phyloP scores from a whole-genome alignment of 2,797 vertebrate species.

The Hippoglossus hippoglossus region DNA sequence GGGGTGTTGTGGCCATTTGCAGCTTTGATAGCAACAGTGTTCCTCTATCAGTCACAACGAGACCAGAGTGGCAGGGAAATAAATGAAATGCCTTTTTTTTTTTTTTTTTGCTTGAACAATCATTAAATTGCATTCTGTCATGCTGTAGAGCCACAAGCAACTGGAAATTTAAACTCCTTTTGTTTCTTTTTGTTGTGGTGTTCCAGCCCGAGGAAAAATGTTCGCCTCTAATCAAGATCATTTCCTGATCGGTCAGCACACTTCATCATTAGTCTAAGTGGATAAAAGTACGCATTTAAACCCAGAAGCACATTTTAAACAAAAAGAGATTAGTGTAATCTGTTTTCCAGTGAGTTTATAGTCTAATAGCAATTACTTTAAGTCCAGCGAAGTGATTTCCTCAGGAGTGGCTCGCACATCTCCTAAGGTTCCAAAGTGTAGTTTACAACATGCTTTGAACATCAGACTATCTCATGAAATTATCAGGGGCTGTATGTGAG shows the following conservation, averaged over 20 bases:
- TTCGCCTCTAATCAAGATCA: conserved; percentile 28
- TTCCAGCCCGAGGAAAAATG: conserved; percentile 32
- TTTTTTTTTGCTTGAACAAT: not conserved
- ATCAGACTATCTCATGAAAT: no score
- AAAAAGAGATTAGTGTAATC: conserved; percentile 49
- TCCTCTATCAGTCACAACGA: conserved; percentile 11
- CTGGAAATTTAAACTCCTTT: conserved; percentile 17
- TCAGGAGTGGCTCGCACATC: conserved; percentile 5
- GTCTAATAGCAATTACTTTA: conserved; percentile 29
- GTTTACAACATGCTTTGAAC: no score
- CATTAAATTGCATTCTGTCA: conserved; percentile 22
- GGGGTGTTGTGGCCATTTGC: conserved; percentile 19
- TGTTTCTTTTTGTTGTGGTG: conserved; percentile 6
- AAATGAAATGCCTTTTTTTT: not conserved
- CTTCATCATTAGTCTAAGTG: conserved; percentile 45
- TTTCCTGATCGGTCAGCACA: conserved; percentile 48
- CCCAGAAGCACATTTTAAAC: conserved; percentile 42
- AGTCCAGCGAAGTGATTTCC: conserved; percentile 25
- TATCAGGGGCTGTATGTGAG: no score
- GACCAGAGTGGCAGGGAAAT: conserved; percentile 13
- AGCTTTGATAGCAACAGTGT: conserved; percentile 13
- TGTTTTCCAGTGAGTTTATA: conserved; percentile 39
- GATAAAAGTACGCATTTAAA: conserved; percentile 37
- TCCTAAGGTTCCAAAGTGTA: conserved; percentile 20
- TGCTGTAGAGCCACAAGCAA: conserved; percentile 6